Evolutionary conservation across 2,113 vertebrate genomes (phyloP), one percentile per base, ranked within the genome.

Genomic region (Neolamprologus toae): DNA sequence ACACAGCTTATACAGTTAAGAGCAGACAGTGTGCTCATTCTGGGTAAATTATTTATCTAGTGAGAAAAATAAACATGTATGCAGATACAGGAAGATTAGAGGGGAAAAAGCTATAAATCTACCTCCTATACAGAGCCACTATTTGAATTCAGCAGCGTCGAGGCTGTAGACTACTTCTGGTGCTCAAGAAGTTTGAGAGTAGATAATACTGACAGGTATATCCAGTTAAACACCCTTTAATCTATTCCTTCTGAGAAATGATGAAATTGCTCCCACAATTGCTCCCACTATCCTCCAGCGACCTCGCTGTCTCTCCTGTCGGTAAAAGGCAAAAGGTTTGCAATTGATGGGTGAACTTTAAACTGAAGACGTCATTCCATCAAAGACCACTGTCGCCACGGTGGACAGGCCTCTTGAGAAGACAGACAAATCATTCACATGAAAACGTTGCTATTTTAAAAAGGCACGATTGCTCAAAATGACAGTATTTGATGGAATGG

Each of bases 391-490:
- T 84, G 80, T 54, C 78, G 61, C 80, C 2, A 59, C 2, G 28
- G 31, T 55, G 13, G 68, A 80, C 78, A 17, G 23, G 16, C 42
- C 23, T 54, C 10, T 66, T 21, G 26, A 76, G 85, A 17, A 47
- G 23, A 71, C 45, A 84, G 54, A 85, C 33, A 79, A 87, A 82
- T 10, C 63, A 84, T 86, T 93, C 71, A 81, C 40, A 89, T 59
- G 83, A 45, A 57, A 71, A 68, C 42, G 37, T 78, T 82, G 81
- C 68, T 33, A 45, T 73, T 85, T 91, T 83, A 23, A 79, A 87
- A 88, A 84, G 57, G 59, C 16, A 31, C 33, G 85, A 92, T 89
- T 92, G 90, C 51, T 84, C 49, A 51, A 82, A 93, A 93, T 90
- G 83, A 90, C 85, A 87, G 80, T 4, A 79, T 85, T 83, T 53